Evolutionary conservation across 2,888 invertebrate genomes (phyloP).

Genomic region (Serripes groenlandicus): DNA sequence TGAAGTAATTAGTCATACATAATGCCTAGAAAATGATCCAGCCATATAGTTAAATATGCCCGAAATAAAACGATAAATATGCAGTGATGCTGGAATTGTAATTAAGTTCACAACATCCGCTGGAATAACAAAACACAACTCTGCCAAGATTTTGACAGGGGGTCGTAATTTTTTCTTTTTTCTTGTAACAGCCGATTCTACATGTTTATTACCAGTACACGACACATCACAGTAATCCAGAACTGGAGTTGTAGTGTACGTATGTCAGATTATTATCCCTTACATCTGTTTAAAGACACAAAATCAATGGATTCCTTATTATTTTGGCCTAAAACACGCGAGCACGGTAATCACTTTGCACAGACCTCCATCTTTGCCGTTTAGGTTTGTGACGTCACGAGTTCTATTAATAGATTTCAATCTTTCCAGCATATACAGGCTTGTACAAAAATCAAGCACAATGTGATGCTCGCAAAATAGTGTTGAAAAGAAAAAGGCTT

Average conservation of each 20-base stretch:
- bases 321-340: conserved; percentile 21
- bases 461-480: neutral
- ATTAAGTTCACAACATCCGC: neutral
- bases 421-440: conserved; percentile 14
- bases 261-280: neutral
- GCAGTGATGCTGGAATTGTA: too few relatives aligned
- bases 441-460: neutral
- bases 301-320: neutral
- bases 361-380: conserved; percentile 64
- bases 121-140: conserved; percentile 4
- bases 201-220: too few relatives aligned
- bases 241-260: too few relatives aligned
- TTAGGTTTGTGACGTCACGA: conserved; percentile 65
- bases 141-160: conserved; percentile 39
- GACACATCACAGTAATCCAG: too few relatives aligned
- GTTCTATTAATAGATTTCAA: conserved; percentile 50
- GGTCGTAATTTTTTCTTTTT: neutral
- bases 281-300: neutral
- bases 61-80: too few relatives aligned
- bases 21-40: conserved; percentile 7
- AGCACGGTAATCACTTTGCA: conserved; percentile 17
- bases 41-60: neutral
- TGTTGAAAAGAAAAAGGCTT: neutral
- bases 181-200: neutral
- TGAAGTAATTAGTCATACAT: too few relatives aligned